A percentile compares a stretch with the other conserved stretches of the same genome.
These are phyloP conservation scores for Vanessa atalanta DNA, from an alignment of 1,140 invertebrate species.

Conservation along the genomic window DNA sequence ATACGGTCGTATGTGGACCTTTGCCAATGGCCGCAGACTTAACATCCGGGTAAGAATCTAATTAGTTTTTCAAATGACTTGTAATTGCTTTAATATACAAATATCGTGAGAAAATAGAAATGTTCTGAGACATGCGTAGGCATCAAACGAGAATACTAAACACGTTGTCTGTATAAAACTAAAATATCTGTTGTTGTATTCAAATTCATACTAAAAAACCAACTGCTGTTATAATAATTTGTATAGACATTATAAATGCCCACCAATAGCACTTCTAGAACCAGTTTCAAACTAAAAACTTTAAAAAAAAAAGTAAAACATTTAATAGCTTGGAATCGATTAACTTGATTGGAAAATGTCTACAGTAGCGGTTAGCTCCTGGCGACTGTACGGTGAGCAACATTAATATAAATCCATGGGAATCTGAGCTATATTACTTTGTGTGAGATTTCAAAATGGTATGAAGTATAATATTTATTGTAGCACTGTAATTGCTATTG, in stretches of 20 bases:
- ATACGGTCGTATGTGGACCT: too few species aligned
- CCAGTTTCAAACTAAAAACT: slow-evolving; percentile 19
- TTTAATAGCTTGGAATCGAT: slow-evolving; percentile 28
- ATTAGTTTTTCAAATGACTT: too few species aligned
- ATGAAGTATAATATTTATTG: background rate
- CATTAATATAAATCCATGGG: background rate
- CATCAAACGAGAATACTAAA: too few species aligned
- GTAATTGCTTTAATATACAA: too few species aligned
- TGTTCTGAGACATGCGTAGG: too few species aligned
- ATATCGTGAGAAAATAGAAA: too few species aligned
- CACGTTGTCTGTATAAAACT: too few species aligned
- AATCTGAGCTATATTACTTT: background rate
- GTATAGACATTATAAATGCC: background rate
- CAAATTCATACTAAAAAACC: background rate
- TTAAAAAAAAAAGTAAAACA: slow-evolving; percentile 24
- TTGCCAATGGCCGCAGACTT: too few species aligned
- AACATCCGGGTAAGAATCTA: too few species aligned
- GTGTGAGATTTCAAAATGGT: background rate
- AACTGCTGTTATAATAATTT: background rate
- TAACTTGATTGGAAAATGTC: slow-evolving; percentile 31
- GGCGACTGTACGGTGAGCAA: slow-evolving; percentile 14
- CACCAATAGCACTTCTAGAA: background rate
- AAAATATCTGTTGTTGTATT: too few species aligned
- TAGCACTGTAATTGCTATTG: background rate
- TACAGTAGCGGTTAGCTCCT: slow-evolving; percentile 29